Base-by-base conservation (phyloP, 2,888 invertebrate genomes). In the Caenorhabditis sp. region DNA sequence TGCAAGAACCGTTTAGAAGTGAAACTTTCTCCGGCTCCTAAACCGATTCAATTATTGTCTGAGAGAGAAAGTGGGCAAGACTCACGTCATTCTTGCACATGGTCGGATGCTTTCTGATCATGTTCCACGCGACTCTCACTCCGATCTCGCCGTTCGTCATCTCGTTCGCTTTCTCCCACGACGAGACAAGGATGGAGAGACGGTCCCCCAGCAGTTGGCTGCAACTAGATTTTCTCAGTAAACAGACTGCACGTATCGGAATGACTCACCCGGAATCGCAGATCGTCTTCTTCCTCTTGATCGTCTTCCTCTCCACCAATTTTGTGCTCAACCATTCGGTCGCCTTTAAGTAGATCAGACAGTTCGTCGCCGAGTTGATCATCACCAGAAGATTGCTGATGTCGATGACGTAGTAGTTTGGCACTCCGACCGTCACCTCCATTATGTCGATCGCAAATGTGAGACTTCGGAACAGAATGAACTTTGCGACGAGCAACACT, bases 281-380 rank as follows among this genome's bases (percentile, higher is more conserved):
- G 32, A 85, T 74, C 3, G 85, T 85, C 75, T 84, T 84, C 75
- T 86, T 86, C 35, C 87, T 62, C 58, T 83, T 86, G 53, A 85
- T 80, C 22, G 86, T 86, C 53, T 80, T 83, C 43, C 85, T 56
- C 45, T 83, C 81, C 8, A 73, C 78, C 22, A 84, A 75, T 53
- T 81, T 79, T 9, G 75, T 58, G 37, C 82, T 82, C 37, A 87
- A 48, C 86, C 87, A 87, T 6, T 71, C 70, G 6, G 85, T 77
- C 8, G 80, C 84, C 71, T 84, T 84, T 30, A 84, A 53, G 63
- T 86, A 87, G 48, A 87, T 83, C 56, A 87, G 53, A 66, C 87
- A 85, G 63, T 87, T 87, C n/a, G 87, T 87, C 8, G 87, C 85
- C 37, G 84, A 84, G 70, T 87, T 87, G 50, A 87, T 62, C 11